Conservation (phyloP, 2,888 invertebrate genomes). For the Sylvicola cinctus region DNA sequence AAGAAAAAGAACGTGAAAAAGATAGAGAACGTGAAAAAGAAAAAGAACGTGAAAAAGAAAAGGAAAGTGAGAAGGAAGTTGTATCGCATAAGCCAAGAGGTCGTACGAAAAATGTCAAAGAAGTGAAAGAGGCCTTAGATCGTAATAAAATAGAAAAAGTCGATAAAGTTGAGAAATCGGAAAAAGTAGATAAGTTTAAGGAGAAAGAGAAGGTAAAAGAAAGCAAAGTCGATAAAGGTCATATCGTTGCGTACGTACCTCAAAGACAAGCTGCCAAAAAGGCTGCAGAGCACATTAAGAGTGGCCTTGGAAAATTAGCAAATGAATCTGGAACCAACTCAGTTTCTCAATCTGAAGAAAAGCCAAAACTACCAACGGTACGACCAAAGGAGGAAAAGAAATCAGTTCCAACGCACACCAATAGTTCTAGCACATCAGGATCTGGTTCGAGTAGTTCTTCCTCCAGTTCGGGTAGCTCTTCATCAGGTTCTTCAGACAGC, state of each 20-base stretch:
- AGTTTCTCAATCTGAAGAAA: slow-evolving; percentile 24
- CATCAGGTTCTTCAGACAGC: slow-evolving; percentile 35
- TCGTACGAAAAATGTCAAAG: slow-evolving; percentile 15
- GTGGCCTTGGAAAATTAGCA: slow-evolving; percentile 35
- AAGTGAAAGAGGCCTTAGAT: slow-evolving; percentile 12
- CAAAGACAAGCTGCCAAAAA: slow-evolving; percentile 82
- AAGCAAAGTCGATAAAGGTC: slow-evolving; percentile 26
- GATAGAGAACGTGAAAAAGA: slow-evolving; percentile 5
- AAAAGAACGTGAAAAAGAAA: not conserved
- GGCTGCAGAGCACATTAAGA: slow-evolving; percentile 76
- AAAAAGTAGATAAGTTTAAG: slow-evolving; percentile 31
- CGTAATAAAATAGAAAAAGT: slow-evolving; percentile 9
- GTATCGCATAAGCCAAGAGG: slow-evolving; percentile 6
- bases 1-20: slow-evolving; percentile 10
- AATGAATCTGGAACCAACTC: slow-evolving; percentile 25
- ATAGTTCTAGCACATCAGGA: slow-evolving; percentile 13
- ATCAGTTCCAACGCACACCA: slow-evolving; percentile 5
- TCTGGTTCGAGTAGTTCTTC: slow-evolving; percentile 13
- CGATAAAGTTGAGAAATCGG: slow-evolving; percentile 2
- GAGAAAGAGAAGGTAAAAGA: slow-evolving; percentile 22
- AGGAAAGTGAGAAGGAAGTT: slow-evolving; percentile 6
- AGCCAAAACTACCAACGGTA: slow-evolving; percentile 26
- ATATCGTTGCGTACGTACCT: slow-evolving; percentile 63
- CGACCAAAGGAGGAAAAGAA: slow-evolving; percentile 20
- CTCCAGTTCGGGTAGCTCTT: slow-evolving; percentile 30